Evolutionary conservation across 2,888 invertebrate species (phyloP).

Genomic region (Actias luna): DNA sequence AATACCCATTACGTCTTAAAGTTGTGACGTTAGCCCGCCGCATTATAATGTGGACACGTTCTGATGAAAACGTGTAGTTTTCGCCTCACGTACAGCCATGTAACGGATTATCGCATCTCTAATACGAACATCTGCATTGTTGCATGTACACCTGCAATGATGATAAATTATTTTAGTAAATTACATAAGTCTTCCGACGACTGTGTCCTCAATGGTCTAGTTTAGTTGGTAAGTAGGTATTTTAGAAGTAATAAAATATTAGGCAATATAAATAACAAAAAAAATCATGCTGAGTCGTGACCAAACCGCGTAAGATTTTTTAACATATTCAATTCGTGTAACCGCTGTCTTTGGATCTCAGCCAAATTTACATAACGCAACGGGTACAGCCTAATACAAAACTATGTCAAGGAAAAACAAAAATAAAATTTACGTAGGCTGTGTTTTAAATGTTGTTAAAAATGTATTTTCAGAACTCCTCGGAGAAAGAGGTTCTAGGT

Average conservation of each 20-base stretch:
- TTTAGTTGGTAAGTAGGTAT: too few relatives aligned
- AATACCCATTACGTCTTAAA: constrained; percentile 36
- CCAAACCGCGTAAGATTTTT: not conserved
- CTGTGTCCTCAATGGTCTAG: too few relatives aligned
- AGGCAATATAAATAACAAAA: too few relatives aligned
- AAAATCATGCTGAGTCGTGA: not conserved
- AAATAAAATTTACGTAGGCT: not conserved
- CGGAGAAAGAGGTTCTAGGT: too few relatives aligned
- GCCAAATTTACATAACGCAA: not conserved
- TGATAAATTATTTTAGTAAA: constrained; percentile 2
- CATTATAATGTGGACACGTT: constrained; percentile 34
- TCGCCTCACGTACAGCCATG: constrained; percentile 31
- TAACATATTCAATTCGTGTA: not conserved
- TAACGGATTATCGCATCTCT: constrained; percentile 26
- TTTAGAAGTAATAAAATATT: too few relatives aligned
- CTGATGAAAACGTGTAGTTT: constrained; percentile 30
- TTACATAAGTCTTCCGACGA: too few relatives aligned
- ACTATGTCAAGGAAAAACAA: not conserved
- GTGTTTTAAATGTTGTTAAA: not conserved
- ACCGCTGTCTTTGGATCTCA: not conserved
- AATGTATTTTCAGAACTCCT: too few relatives aligned
- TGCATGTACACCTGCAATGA: constrained; percentile 12
- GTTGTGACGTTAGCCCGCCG: constrained; percentile 31
- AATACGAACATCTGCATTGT: constrained; percentile 9
- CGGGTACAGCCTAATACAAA: not conserved